Evolutionary conservation across 2,888 invertebrate genomes (phyloP), one percentile per base, ranked within the genome.

Genomic region (Reticulitermes lucifugus): DNA sequence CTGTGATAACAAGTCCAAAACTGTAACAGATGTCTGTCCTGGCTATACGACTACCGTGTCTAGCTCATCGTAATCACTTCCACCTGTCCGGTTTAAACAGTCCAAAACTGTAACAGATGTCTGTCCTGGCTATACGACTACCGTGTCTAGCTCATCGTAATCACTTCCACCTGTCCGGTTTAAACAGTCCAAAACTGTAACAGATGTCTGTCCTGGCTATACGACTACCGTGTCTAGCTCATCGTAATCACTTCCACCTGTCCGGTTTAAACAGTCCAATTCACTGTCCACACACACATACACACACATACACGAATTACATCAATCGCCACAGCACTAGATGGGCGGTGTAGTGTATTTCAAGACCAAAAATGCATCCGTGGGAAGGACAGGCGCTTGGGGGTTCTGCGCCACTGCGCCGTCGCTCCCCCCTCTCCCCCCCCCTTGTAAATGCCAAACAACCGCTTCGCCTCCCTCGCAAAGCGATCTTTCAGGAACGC

Each of bases 301-400:
- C 29, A 25, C 71, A 9, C 71, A 29, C 35, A 35, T 35, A 35
- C 73, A 41, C 41, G 73, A 21, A 35, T 22, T 14, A 46, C 46
- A 12, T 46, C 46, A 46, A 46, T 46, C 46, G 46, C 10, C 25
- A 71, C 35, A 18, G 29, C 35, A 73, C 73, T 73, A 41, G 7
- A 41, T 14, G n/a, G 18, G 10, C 35, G 22, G n/a, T 21, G 22
- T 21, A 51, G 21, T n/a, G 10, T 46, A 5, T 46, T 43, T 46
- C 6, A 22, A n/a, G 18, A 21, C 18, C 41, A 21, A 77, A 46
- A 14, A 35, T 4, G 43, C n/a, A 22, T 35, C 6, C 51, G 29
- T 29, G 21, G 41, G 21, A 18, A n/a, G 77, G 77, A 77, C 77
- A 46, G 77, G 77, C 73, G 73, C 73, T 46, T 46, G 51, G 51